Conservation (phyloP, 2,888 invertebrate genomes). For the Dolichopus griseipennis region DNA sequence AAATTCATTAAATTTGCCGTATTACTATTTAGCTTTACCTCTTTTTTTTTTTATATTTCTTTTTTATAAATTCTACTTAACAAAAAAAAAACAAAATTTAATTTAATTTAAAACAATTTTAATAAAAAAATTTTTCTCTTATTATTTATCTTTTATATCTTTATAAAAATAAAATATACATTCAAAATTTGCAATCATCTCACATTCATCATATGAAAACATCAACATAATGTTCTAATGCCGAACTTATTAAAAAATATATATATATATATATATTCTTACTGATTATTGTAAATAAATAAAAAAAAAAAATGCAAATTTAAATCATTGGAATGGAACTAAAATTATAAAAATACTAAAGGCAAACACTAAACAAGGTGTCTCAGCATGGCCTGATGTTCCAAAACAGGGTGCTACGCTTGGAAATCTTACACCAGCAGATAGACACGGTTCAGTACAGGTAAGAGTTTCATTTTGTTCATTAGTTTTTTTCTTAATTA, state of each 20-base stretch:
- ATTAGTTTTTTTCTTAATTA: too few relatives aligned
- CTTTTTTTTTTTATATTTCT: too few relatives aligned
- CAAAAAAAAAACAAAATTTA: not conserved
- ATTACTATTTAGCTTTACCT: too few relatives aligned
- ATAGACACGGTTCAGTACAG: slow-evolving; percentile 95
- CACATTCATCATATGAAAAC: slow-evolving; percentile 14
- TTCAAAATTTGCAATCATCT: slow-evolving; percentile 14
- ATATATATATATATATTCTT: too few relatives aligned
- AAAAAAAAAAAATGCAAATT: slow-evolving; percentile 14
- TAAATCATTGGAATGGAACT: slow-evolving; percentile 13
- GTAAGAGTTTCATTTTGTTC: slow-evolving; percentile 46
- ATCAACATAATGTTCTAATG: slow-evolving; percentile 5
- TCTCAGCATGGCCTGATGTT: slow-evolving; percentile 75
- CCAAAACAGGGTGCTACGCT: slow-evolving; percentile 70
- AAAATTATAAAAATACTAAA: slow-evolving; percentile 26
- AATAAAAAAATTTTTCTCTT: not conserved
- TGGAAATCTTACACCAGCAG: slow-evolving; percentile 85
- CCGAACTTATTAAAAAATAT: slow-evolving; percentile 13
- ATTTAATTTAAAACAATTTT: not conserved
- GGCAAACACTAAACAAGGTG: slow-evolving; percentile 60
- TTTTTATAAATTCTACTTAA: not conserved
- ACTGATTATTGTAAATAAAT: slow-evolving; percentile 9
- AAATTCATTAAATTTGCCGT: too few relatives aligned
- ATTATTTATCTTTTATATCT: not conserved
- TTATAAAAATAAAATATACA: not conserved